Percentiles rank a stretch among this genome's conserved stretches.
Evolutionary conservation across 2,797 vertebrate species (phyloP).

Genomic region (Carcharodon carcharias): DNA sequence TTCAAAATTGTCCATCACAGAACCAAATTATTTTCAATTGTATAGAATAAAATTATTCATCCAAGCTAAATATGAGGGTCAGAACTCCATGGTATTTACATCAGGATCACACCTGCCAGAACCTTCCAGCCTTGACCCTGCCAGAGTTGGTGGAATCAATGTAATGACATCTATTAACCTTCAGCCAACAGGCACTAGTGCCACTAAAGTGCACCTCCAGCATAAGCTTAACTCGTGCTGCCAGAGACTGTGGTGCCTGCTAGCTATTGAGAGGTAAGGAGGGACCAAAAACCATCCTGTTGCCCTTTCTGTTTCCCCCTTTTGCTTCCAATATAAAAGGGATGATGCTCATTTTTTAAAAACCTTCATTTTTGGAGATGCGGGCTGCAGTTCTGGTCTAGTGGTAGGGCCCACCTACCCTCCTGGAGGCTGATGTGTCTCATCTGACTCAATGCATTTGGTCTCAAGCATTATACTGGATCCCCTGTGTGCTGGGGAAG

Average conservation of each 20-base stretch:
- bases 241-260: too few species aligned
- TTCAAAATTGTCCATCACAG: too few species aligned
- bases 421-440: not conserved
- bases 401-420: too few species aligned
- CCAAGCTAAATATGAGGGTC: not conserved
- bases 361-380: not conserved
- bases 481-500: too few species aligned
- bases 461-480: too few species aligned
- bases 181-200: not conserved
- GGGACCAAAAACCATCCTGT: not conserved
- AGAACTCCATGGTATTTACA: not conserved
- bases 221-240: not conserved
- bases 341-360: not conserved
- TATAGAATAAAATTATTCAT: not conserved
- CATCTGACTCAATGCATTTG: not conserved
- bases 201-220: not conserved
- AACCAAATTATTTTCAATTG: not conserved
- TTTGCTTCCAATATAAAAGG: too few species aligned
- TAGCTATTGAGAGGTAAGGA: not conserved
- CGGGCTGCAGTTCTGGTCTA: not conserved
- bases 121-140: too few species aligned
- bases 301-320: not conserved
- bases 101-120: not conserved
- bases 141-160: not conserved
- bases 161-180: not conserved